These are phyloP conservation scores for Oncorhynchus nerka DNA, from an alignment of 2,113 vertebrate genomes.

Conservation along the genomic window DNA sequence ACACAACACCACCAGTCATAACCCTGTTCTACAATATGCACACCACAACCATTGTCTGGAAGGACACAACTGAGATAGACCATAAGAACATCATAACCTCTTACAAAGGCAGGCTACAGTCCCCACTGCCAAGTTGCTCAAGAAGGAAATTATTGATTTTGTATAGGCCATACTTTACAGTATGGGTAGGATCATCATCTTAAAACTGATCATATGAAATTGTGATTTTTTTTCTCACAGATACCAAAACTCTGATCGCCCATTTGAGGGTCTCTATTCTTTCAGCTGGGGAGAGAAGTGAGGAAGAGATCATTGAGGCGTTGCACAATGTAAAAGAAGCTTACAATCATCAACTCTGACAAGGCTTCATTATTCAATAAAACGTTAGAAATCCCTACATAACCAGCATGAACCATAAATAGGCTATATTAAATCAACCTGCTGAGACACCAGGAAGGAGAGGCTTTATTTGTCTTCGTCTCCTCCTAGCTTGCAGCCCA, in stretches of 20 bases:
- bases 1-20: neutral
- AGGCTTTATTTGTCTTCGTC: neutral
- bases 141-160: neutral
- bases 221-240: neutral
- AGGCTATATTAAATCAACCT: no score
- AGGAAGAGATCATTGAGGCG: constrained; percentile 5
- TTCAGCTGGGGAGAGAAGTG: neutral
- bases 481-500: neutral
- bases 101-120: no score
- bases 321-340: constrained; percentile 6
- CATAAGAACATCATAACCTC: neutral
- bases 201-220: neutral
- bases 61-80: neutral
- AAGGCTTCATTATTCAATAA: no score
- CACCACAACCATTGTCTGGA: neutral
- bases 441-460: no score
- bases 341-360: neutral
- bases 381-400: neutral
- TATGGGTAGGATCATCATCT: neutral
- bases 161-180: neutral
- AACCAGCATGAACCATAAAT: no score
- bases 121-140: no score
- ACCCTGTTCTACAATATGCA: neutral
- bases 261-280: neutral
- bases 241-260: neutral